Base-by-base conservation (phyloP, 2,797 vertebrate species). In the Chiloscyllium punctatum region DNA sequence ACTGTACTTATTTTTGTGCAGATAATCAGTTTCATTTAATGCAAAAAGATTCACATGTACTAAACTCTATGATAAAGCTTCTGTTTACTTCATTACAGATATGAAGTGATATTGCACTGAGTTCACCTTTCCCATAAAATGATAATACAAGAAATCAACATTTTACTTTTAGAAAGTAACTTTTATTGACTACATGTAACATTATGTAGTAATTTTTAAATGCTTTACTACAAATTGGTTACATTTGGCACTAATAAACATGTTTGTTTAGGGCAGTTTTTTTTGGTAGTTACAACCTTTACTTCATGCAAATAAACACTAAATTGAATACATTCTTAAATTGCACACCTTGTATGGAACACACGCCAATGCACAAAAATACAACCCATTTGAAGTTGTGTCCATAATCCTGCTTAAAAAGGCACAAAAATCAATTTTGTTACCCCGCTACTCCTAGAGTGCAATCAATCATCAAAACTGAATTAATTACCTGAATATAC, bases 261-360 rank as follows among this genome's bases (percentile, higher is more conserved):
- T 42, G 13, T 91, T n/a, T 90, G 87, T 48, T 6, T 94, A 94
- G 68, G 94, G 71, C 71, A 72, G 87, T 3, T 62, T 72, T n/a
- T 71, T 95, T 77, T 77, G 94, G 68, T 95, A 74, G 48, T 57
- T 72, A 77, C 95, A 77, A 95, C 71, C 27, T 33, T 88, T 88
- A 88, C 42, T 72, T 74, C 94, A 95, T 95, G 94, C 94, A 95
- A 95, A 95, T 48, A 95, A 77, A 95, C 72, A 95, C 48, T 95
- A 95, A 95, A 74, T 74, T 95, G 53, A 74, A 53, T 77, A 95
- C 94, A 95, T 95, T 77, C 94, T 77, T 77, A 92, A 92, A 95
- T 95, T 74, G 69, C 94, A 95, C 90, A 92, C 66, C 90, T 62
- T 16, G 16, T 62, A 91, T 92, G 90, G 69, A 95, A 95, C 94